Evolutionary conservation across 2,888 invertebrate genomes (phyloP), one percentile per base, ranked within the genome.

Genomic region (Aleiodes testaceus): DNA sequence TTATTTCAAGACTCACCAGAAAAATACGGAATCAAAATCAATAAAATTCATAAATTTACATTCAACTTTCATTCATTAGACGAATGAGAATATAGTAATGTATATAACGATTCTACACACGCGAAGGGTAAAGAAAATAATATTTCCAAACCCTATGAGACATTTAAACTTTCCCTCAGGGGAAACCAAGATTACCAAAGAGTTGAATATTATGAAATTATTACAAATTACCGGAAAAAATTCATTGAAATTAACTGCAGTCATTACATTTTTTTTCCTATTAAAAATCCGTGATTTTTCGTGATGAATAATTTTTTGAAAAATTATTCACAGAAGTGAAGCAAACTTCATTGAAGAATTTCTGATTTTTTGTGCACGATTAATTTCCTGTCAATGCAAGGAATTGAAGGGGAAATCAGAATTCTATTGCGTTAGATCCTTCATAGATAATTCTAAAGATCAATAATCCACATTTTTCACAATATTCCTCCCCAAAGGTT

Each of bases 401-500:
- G 5, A 26, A 26, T 26, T 26, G 3, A 3, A 26, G 26, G 26
- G 26, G 26, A 11, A 18, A 42, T 36, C 9, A 30, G n/a, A 26
- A 26, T 3, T 12, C 11, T 42, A 30, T 36, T 0, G 36, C 42
- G 5, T 14, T 11, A 0, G 11, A 6, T 11, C 22, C 7, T 4
- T 1, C 9, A 42, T 59, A 36, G 9, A 59, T 36, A 36, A 42
- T 18, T 36, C 16, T 3, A 49, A 14, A 49, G 11, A 49, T 49
- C 49, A 49, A 49, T 49, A 49, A n/a, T 5, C n/a, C n/a, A 12
- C 30, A 42, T 42, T 36, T 26, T 61, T 14, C 3, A 45, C 30
- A 9, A 67, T 7, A 3, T 12, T 16, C 16, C 5, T 11, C 2
- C 30, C 3, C 18, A 18, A 52, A 66, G 68, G 77, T 77, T 79